phyloP scores from a whole-genome alignment of 1,140 invertebrate genomes.

The Wiebesia pumilae region DNA sequence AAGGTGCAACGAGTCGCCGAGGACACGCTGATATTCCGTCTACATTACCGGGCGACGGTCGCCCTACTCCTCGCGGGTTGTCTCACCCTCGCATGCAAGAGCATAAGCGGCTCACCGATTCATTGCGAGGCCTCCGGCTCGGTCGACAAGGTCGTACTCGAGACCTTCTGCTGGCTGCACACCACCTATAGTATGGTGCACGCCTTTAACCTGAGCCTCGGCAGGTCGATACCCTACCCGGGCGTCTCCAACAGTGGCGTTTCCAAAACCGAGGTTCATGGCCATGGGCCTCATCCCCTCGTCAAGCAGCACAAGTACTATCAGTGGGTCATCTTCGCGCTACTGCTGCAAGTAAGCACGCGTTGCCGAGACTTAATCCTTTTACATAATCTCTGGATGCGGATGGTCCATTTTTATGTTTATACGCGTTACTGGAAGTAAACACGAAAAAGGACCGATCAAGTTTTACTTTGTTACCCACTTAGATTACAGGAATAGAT shows the following conservation, averaged over 20 bases:
- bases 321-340: slow-evolving; percentile 81
- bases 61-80: slow-evolving; percentile 76
- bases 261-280: slow-evolving; percentile 65
- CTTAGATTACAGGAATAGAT: too few species aligned
- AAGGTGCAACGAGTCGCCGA: slow-evolving; percentile 76
- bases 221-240: slow-evolving; percentile 76
- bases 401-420: too few species aligned
- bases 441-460: too few species aligned
- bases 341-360: slow-evolving; percentile 78
- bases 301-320: slow-evolving; percentile 77
- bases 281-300: slow-evolving; percentile 69
- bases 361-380: background rate
- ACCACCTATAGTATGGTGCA: slow-evolving; percentile 81
- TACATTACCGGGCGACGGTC: slow-evolving; percentile 79
- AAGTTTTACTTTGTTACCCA: too few species aligned
- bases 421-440: too few species aligned
- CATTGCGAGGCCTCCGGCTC: slow-evolving; percentile 78
- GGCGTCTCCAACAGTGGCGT: slow-evolving; percentile 74
- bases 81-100: slow-evolving; percentile 76
- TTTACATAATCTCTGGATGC: too few species aligned
- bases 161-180: slow-evolving; percentile 86
- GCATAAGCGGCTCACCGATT: slow-evolving; percentile 80
- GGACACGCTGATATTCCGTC: slow-evolving; percentile 77
- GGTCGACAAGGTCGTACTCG: slow-evolving; percentile 79
- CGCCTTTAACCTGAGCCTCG: slow-evolving; percentile 74